phyloP scores from a whole-genome alignment of 1,140 invertebrate genomes.

The Pinna nobilis region DNA sequence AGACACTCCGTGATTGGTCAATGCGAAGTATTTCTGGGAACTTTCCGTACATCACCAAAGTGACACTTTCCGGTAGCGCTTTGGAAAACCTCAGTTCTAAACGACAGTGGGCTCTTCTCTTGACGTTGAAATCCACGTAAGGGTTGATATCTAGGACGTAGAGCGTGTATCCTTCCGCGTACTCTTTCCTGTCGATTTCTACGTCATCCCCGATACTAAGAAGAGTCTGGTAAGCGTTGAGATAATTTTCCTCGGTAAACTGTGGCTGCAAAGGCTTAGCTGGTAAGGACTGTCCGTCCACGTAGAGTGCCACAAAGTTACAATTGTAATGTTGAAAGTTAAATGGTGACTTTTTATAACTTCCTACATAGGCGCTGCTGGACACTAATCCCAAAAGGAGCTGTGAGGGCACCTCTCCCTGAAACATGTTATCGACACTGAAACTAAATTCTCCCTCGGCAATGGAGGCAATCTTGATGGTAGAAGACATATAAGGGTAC shows the following conservation, averaged over 20 bases:
- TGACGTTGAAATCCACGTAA: conserved; percentile 18
- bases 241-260: neutral
- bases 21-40: conserved; percentile 4
- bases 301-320: conserved; percentile 28
- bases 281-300: conserved; percentile 38
- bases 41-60: conserved; percentile 5
- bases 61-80: conserved; percentile 19
- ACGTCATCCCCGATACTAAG: neutral
- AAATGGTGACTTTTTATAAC: conserved; percentile 33
- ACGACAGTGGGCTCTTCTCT: conserved; percentile 23
- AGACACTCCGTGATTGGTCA: too few relatives aligned
- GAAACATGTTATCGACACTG: conserved; percentile 7
- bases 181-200: neutral
- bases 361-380: conserved; percentile 28
- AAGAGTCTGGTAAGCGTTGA: conserved; percentile 14
- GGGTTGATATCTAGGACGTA: conserved; percentile 30
- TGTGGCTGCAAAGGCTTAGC: conserved; percentile 20
- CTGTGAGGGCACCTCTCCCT: conserved; percentile 25
- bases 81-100: conserved; percentile 23
- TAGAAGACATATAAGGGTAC: conserved; percentile 9
- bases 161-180: neutral
- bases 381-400: conserved; percentile 14
- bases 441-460: conserved; percentile 23
- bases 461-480: conserved; percentile 31
- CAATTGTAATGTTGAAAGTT: conserved; percentile 26